Conservation (phyloP, 2,113 vertebrate genomes). For the Tragulus kanchil region DNA sequence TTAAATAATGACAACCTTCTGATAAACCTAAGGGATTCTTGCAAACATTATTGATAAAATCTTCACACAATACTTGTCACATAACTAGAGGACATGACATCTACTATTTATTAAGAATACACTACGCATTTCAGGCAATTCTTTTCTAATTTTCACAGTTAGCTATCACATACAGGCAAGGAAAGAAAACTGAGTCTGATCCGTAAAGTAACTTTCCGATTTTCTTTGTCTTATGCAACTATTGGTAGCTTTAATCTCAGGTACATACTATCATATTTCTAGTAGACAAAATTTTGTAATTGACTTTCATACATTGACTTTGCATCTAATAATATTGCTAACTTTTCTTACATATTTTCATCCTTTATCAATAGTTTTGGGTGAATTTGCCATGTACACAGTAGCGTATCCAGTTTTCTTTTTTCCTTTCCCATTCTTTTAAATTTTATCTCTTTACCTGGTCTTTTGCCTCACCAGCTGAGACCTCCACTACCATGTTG, state of each 20-base stretch:
- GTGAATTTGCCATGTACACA: background rate
- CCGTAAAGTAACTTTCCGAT: background rate
- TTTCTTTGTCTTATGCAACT: background rate
- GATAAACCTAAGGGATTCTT: conserved; percentile 11
- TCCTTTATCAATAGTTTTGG: background rate
- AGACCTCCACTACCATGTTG: background rate
- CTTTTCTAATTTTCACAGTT: background rate
- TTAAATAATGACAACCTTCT: conserved; percentile 23
- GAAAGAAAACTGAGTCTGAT: background rate
- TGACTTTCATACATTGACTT: background rate
- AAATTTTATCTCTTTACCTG: background rate
- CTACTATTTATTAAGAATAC: background rate
- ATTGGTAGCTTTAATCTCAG: background rate
- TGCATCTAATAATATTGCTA: background rate
- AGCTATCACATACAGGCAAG: background rate
- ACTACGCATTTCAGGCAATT: background rate
- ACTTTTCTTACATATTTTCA: background rate
- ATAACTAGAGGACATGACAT: background rate
- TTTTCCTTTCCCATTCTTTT: background rate
- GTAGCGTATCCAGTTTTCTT: background rate
- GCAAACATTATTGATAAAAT: conserved; percentile 27
- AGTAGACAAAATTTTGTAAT: background rate
- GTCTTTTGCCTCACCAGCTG: background rate
- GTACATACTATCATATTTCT: background rate
- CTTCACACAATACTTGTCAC: background rate